A percentile compares a stretch with the other conserved stretches of the same genome.
phyloP scores from a whole-genome alignment of 35 echinoderm and acorn worm species.

The Eucidaris tribuloides region DNA sequence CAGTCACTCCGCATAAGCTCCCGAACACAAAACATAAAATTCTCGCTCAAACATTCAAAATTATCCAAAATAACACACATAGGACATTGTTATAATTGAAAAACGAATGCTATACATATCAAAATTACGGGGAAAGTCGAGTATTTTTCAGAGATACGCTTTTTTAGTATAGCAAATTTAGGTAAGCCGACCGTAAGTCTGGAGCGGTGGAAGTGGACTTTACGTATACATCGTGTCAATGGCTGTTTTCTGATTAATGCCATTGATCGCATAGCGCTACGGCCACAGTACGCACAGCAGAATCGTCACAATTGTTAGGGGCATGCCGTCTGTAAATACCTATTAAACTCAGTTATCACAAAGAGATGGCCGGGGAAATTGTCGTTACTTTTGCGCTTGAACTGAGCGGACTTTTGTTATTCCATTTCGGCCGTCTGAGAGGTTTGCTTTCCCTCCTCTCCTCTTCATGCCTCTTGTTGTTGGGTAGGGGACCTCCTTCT shows the following conservation, averaged over 20 bases:
- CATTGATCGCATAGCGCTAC: slow-evolving; percentile 34
- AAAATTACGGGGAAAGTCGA: background rate
- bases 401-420: slow-evolving; percentile 16
- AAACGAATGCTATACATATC: background rate
- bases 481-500: background rate
- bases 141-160: background rate
- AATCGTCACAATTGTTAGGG: background rate
- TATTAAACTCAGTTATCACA: slow-evolving; percentile 6
- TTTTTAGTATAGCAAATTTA: slow-evolving; percentile 57
- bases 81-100: background rate
- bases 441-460: slow-evolving; percentile 6
- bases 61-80: slow-evolving; percentile 1
- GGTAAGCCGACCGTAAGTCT: slow-evolving; percentile 42
- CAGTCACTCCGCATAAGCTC: slow-evolving; percentile 24
- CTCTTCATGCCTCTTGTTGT: background rate
- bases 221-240: slow-evolving; percentile 37
- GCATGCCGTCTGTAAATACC: slow-evolving; percentile 16
- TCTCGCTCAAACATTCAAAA: background rate
- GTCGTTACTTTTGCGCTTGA: slow-evolving; percentile 41
- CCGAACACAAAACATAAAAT: background rate
- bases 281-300: slow-evolving; percentile 16
- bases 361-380: background rate
- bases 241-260: slow-evolving; percentile 28
- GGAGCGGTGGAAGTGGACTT: slow-evolving; percentile 52
- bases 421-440: slow-evolving; percentile 18